Evolutionary conservation across 2,888 invertebrate genomes (phyloP).

Genomic region (Uloborus plumipes): DNA sequence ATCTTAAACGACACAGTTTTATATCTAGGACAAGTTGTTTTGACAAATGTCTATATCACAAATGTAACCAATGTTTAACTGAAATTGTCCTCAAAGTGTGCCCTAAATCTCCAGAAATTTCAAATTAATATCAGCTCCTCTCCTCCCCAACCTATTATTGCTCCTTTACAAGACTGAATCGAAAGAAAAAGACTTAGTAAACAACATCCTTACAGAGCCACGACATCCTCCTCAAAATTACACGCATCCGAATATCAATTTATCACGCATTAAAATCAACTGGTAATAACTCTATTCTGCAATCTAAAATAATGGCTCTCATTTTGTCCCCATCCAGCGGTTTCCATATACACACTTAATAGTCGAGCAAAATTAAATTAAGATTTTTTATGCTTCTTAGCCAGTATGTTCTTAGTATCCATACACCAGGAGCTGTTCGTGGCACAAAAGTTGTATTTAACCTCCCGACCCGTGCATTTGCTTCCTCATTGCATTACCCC

Average conservation of each 20-base stretch:
- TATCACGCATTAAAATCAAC: conserved; percentile 29
- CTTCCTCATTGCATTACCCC: conserved; percentile 48
- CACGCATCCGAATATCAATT: conserved; percentile 39
- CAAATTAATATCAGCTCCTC: too few relatives aligned
- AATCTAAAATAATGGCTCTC: conserved; percentile 43
- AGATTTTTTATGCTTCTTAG: conserved; percentile 26
- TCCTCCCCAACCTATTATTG: too few relatives aligned
- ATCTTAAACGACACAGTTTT: too few relatives aligned
- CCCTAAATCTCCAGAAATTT: too few relatives aligned
- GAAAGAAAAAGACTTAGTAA: not conserved
- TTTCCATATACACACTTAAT: conserved; percentile 32
- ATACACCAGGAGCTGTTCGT: conserved; percentile 22
- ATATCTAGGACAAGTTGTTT: too few relatives aligned
- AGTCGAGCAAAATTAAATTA: conserved; percentile 52
- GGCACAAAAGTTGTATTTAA: conserved; percentile 37
- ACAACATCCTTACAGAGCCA: conserved; percentile 6
- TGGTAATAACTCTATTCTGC: conserved; percentile 52
- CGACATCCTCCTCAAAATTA: conserved; percentile 23
- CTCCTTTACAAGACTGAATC: not conserved
- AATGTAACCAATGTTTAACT: too few relatives aligned
- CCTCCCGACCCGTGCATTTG: conserved; percentile 27
- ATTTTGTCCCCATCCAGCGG: conserved; percentile 18
- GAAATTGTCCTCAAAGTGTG: too few relatives aligned
- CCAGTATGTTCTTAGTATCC: conserved; percentile 1
- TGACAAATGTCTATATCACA: too few relatives aligned